These are phyloP conservation scores for Eupsilia transversa DNA, from an alignment of 2,888 invertebrate genomes.

Conservation along the genomic window DNA sequence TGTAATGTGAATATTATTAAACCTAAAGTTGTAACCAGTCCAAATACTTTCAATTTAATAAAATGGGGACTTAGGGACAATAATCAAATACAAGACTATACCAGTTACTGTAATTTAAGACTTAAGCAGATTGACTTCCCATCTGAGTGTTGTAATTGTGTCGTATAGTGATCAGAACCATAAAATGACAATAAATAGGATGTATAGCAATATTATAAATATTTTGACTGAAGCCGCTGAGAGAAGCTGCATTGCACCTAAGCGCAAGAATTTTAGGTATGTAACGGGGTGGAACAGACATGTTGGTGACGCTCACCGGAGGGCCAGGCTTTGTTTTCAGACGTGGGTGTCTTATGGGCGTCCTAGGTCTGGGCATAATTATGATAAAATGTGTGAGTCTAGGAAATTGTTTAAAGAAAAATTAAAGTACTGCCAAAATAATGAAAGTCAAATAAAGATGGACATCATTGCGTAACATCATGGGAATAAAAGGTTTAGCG, in stretches of 20 bases:
- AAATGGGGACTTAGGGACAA: neutral
- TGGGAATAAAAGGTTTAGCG: too few species aligned
- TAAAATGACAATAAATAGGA: neutral
- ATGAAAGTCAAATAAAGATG: too few species aligned
- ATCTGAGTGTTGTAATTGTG: neutral
- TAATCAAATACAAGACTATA: neutral
- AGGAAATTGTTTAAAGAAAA: too few species aligned
- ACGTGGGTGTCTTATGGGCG: too few species aligned
- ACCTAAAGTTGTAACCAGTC: neutral
- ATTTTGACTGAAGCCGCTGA: conserved; percentile 1
- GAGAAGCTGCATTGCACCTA: neutral
- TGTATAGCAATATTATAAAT: neutral
- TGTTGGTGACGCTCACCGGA: neutral
- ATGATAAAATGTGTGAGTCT: too few species aligned
- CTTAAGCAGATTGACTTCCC: neutral
- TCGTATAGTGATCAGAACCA: conserved; percentile 1
- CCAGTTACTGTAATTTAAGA: neutral
- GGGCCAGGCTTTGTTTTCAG: neutral
- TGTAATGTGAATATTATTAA: neutral
- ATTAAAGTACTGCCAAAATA: too few species aligned
- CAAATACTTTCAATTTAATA: neutral
- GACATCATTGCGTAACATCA: too few species aligned
- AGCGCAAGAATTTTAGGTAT: neutral
- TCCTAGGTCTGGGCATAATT: too few species aligned
- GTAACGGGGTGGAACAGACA: neutral